These are phyloP conservation scores for Myopa tessellatipennis DNA, from an alignment of 2,888 invertebrate genomes.

Conservation along the genomic window DNA sequence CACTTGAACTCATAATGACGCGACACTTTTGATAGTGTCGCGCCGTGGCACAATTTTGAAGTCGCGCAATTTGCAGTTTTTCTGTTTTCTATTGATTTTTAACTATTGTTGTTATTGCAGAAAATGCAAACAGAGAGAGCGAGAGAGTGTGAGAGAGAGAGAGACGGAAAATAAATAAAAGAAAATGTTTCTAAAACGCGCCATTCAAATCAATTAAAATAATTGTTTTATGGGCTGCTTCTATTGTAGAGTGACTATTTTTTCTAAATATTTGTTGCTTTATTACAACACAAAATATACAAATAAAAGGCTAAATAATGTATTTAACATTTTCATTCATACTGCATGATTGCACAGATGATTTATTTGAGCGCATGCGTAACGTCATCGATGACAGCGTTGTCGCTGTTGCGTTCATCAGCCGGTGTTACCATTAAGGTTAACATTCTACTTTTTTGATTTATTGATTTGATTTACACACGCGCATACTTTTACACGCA, in stretches of 20 bases:
- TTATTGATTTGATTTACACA: neutral
- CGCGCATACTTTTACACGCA: neutral
- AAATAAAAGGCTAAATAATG: neutral
- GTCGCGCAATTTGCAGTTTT: neutral
- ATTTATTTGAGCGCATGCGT: neutral
- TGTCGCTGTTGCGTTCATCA: neutral
- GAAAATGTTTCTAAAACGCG: neutral
- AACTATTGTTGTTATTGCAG: neutral
- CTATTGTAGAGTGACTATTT: neutral
- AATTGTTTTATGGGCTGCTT: slow-evolving; percentile 15
- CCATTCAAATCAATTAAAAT: slow-evolving; percentile 18
- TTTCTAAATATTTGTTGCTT: neutral
- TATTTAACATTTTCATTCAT: neutral
- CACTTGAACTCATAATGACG: neutral
- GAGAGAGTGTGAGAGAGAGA: neutral
- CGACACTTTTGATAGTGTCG: slow-evolving; percentile 8
- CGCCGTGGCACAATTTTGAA: neutral
- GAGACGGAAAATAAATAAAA: neutral
- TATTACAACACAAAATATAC: neutral
- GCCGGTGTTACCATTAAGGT: slow-evolving; percentile 27
- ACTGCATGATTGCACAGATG: neutral
- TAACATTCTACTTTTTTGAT: neutral
- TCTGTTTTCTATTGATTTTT: slow-evolving; percentile 22
- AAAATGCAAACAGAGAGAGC: neutral
- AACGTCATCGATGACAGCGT: neutral